phyloP scores from a whole-genome alignment of 1,140 invertebrate species.

The Drosophila dunni region DNA sequence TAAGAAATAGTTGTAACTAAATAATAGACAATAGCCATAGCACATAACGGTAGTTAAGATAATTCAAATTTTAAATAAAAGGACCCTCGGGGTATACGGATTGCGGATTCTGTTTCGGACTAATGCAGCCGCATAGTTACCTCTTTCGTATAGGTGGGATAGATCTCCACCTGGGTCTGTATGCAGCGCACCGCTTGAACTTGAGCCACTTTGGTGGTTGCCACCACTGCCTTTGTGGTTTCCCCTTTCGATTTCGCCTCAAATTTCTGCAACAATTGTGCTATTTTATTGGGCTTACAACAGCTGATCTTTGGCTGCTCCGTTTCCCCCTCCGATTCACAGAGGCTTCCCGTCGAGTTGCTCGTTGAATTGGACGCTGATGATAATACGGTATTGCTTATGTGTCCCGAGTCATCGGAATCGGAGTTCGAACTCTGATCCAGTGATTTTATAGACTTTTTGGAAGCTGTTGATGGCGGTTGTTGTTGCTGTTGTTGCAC shows the following conservation, averaged over 20 bases:
- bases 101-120: constrained; percentile 17
- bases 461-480: constrained; percentile 1
- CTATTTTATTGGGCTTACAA: constrained; percentile 47
- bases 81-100: constrained; percentile 24
- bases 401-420: constrained; percentile 91
- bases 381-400: constrained; percentile 86
- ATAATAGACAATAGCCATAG: constrained; percentile 35
- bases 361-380: constrained; percentile 63
- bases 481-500: constrained; percentile 46
- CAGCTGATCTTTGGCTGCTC: constrained; percentile 54
- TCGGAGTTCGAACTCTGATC: constrained; percentile 76
- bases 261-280: constrained; percentile 69
- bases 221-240: constrained; percentile 31
- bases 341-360: constrained; percentile 67
- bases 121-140: constrained; percentile 82
- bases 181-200: constrained; percentile 77
- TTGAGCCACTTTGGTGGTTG: constrained; percentile 68
- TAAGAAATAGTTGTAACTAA: constrained; percentile 36
- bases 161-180: constrained; percentile 80
- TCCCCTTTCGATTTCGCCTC: constrained; percentile 52
- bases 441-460: constrained; percentile 38
- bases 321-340: constrained; percentile 59
- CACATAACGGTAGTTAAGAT: constrained; percentile 10
- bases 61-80: constrained; percentile 2
- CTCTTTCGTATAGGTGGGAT: constrained; percentile 82